Base-by-base conservation (phyloP, 1,140 invertebrate genomes). In the Drosophila murphyi region DNA sequence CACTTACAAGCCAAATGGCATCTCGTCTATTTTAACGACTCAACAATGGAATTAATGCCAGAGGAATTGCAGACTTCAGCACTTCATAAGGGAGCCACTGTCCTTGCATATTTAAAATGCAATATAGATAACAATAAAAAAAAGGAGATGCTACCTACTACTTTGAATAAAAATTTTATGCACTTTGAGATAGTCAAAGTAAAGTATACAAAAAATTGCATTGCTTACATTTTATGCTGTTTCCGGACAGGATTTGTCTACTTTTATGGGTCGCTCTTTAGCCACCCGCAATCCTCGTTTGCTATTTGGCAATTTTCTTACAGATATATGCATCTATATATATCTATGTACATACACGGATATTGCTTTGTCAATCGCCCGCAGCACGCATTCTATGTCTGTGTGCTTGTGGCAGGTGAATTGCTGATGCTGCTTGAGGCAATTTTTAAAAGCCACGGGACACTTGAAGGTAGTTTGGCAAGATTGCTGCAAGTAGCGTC, bases 261-360 rank as follows among this genome's bases (percentile, higher is more conserved):
- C 48, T 61, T 20, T 20, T 62, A 45, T 54, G 41, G 41, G 43
- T 35, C 39, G 37, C 43, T 20, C 37, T 52, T 34, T n/a, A 4
- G n/a, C n/a, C 29, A 35, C 48, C 3, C 34, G 32, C 34, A 48
- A 57, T 67, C 37, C 62, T 54, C 35, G 28, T 37, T 72, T 72
- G 70, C 45, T 45, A 70, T 65, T 65, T 61, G 37, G 29, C 63
- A 71, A 71, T 55, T 61, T 60, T 50, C 20, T 59, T 35, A 65
- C 35, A 47, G 43, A 34, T 37, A 41, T 41, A 10, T n/a, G n/a
- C 39, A 43, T 43, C 4, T 43, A 72, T 55, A 63, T 63, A 72
- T 72, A 72, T 20, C 0, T 20, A 20, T 20, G 1, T n/a, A 41
- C 39, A 43, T 43, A 43, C 10, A 72, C 63, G 70, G 70, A 72